Base-by-base conservation (phyloP, 2,888 invertebrate genomes). In the Desoria tigrina region DNA sequence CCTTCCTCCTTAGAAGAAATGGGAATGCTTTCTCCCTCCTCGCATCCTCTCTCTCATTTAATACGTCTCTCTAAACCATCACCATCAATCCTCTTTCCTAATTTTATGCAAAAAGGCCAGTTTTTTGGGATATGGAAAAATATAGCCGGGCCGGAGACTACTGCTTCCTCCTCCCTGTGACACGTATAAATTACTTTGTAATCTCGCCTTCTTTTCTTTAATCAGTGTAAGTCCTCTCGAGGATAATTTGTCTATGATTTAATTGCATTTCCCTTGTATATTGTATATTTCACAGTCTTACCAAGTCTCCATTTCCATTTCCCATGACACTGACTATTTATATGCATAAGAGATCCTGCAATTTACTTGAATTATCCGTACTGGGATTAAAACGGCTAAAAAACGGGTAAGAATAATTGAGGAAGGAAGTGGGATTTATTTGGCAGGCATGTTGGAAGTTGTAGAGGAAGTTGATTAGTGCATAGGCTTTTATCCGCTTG, bases 111-210 rank as follows among this genome's bases (percentile, higher is more conserved):
- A 51, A 51, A 51, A 23, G 16, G 21, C 26, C 7, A 14, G 7
- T 9, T 24, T 51, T 26, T 26, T 51, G 11, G 32, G 32, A 32
- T 11, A 32, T 7, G 4, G 6, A 4, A 32, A 4, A 32, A 4
- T 32, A 32, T 11, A 32, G 11, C 32, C 11, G 6, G 32, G 32
- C 32, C 11, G 32, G n/a, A n/a, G n/a, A n/a, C n/a, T n/a, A n/a
- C n/a, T 32, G 11, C 11, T 11, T 32, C 11, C 26, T 26, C 23
- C 4, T 23, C 24, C 26, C 21, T 11, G 24, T 24, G 26, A 11
- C 32, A 32, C 6, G 26, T 51, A 51, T 51, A 51, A 51, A 51
- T 51, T 9, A 51, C 51, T 24, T 51, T 51, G 51, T 26, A 51
- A 51, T 51, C 51, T 51, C 16, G 24, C 18, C 51, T 51, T 16